Evolutionary conservation across 2,888 invertebrate genomes (phyloP), one percentile per base, ranked within the genome.

Genomic region (Yponomeuta plumbellus): DNA sequence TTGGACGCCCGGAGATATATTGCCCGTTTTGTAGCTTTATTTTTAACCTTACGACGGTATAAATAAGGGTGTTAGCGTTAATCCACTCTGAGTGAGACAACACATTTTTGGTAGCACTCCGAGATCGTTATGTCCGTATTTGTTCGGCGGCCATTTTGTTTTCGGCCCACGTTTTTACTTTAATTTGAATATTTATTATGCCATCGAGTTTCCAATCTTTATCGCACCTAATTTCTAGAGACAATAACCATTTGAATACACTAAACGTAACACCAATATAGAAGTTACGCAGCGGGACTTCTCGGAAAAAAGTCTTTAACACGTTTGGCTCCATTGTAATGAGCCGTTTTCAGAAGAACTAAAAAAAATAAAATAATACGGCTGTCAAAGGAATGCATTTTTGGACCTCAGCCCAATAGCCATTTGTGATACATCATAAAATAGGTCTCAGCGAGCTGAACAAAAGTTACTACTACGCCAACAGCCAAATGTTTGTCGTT

Each of bases 1-100:
- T 66, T 52, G 61, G 61, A 61, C 66, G 61, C 40, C 34, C 39
- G 20, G 20, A 26, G 39, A 62, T 62, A 62, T 62, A 62, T 39
- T 6, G 34, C 62, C 1, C 59, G 22, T 21, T 17, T 62, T 20
- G 17, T 13, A 39, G 23, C 59, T 21, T 13, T 59, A 59, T 59
- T 59, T 62, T 62, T 20, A 39, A 62, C 62, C 62, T 62, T 34
- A 39, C 34, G 62, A 20, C 39, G 62, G 11, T 39, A 39, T 62
- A 39, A 39, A 62, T 62, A 62, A 62, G 62, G 20, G 62, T 34
- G 13, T 34, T 39, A 11, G 34, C 62, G 59, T 10, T 21, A 59
- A 21, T 59, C 59, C 59, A 59, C 59, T 59, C 22, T 22, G 59
- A 59, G 59, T 59, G 59, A 59, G 23, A 59, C 23, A 59, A 22